Evolutionary conservation across 2,888 invertebrate species (phyloP).

Genomic region (Ormyrus labotus): DNA sequence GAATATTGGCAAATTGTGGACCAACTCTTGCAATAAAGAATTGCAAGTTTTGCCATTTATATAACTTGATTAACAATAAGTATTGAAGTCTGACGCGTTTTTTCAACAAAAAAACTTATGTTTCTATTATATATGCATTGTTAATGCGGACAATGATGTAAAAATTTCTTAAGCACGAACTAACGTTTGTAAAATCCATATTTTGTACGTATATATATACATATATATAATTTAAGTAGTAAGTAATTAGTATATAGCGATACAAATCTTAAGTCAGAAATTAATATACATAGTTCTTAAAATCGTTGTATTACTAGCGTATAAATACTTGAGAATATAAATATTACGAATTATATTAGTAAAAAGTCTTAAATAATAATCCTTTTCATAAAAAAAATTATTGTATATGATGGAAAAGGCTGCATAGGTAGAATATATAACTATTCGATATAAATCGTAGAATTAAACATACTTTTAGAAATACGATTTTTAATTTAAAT

Average conservation of each 20-base stretch:
- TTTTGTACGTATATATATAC: constrained; percentile 38
- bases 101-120: background rate
- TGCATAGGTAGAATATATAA: too few relatives aligned
- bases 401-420: too few relatives aligned
- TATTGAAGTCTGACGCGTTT: constrained; percentile 4
- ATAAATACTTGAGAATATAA: constrained; percentile 59
- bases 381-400: background rate
- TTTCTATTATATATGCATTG: constrained; percentile 31
- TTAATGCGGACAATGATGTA: constrained; percentile 45
- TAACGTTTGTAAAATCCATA: constrained; percentile 48
- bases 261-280: constrained; percentile 58
- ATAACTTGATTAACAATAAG: constrained; percentile 9
- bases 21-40: constrained; percentile 2
- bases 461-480: too few relatives aligned
- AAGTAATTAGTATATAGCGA: constrained; percentile 56
- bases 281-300: constrained; percentile 57
- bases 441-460: too few relatives aligned
- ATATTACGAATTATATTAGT: constrained; percentile 59
- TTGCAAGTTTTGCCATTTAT: constrained; percentile 15
- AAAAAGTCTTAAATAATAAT: constrained; percentile 13
- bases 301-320: constrained; percentile 63
- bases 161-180: constrained; percentile 35
- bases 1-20: background rate
- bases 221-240: constrained; percentile 47
- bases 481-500: constrained; percentile 14